Evolutionary conservation across 2,888 invertebrate genomes (phyloP).

Genomic region (Calliphora vomitoria): DNA sequence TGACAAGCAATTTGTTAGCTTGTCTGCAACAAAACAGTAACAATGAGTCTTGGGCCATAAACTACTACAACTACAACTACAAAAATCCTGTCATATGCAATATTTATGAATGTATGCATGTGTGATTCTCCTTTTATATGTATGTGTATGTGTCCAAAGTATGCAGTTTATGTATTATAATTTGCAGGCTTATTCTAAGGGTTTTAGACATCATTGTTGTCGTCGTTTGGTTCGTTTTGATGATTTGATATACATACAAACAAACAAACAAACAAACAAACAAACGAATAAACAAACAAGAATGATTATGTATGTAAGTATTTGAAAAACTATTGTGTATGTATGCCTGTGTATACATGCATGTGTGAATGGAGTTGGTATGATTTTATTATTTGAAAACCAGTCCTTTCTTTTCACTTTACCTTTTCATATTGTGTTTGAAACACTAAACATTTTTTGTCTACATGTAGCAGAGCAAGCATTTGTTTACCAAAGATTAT

Average conservation of each 20-base stretch:
- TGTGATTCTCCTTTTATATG: neutral
- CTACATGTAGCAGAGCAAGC: too few relatives aligned
- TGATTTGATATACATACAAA: neutral
- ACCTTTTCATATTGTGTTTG: too few relatives aligned
- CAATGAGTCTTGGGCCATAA: constrained; percentile 29
- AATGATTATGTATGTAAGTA: too few relatives aligned
- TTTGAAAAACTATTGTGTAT: too few relatives aligned
- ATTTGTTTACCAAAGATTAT: too few relatives aligned
- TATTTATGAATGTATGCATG: neutral
- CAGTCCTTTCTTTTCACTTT: too few relatives aligned
- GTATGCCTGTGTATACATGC: neutral
- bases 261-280: neutral
- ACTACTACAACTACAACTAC: constrained; percentile 22
- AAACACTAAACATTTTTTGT: too few relatives aligned
- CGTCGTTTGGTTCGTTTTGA: constrained; percentile 8
- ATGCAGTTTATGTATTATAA: constrained; percentile 39
- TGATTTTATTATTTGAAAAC: too few relatives aligned
- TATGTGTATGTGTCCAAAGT: neutral
- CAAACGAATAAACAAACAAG: neutral
- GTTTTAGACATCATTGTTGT: neutral
- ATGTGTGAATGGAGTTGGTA: neutral
- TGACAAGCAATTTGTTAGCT: constrained; percentile 63
- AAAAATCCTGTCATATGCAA: constrained; percentile 33
- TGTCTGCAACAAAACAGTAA: constrained; percentile 41
- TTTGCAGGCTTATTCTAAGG: constrained; percentile 43